These are phyloP conservation scores for Catharus ustulatus DNA, from an alignment of 2,797 vertebrate genomes.

Conservation along the genomic window DNA sequence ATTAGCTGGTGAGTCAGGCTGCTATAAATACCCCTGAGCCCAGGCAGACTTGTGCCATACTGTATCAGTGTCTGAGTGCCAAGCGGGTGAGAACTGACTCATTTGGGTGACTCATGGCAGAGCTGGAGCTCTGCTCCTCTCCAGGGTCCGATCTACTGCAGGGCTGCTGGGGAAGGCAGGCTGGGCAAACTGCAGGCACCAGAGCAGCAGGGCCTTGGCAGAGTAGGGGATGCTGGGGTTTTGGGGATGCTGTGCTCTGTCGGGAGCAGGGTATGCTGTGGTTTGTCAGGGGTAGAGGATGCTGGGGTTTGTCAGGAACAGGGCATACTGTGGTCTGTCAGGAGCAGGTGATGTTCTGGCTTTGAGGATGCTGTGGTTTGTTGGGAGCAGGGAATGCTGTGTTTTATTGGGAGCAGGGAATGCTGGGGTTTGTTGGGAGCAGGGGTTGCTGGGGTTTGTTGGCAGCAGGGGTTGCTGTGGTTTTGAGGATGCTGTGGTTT, in stretches of 20 bases:
- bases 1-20: conserved; percentile 49
- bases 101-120: conserved; percentile 11
- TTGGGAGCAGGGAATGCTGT: too few relatives aligned
- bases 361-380: not conserved
- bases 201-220: not conserved
- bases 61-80: conserved; percentile 42
- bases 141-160: not conserved
- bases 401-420: too few relatives aligned
- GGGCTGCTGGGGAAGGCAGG: not conserved
- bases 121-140: not conserved
- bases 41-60: conserved; percentile 48
- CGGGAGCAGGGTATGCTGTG: not conserved
- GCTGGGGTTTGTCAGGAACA: too few relatives aligned
- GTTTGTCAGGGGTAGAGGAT: too few relatives aligned
- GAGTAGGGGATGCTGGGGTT: not conserved
- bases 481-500: fast-evolving
- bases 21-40: conserved; percentile 51
- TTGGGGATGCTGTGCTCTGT: not conserved
- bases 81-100: conserved; percentile 47
- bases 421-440: fast-evolving
- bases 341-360: not conserved
- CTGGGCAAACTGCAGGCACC: not conserved
- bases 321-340: fast-evolving
- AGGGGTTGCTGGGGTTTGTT: not conserved
- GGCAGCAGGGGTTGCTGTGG: fast-evolving